phyloP scores from a whole-genome alignment of 2,113 vertebrate species.

The Merops nubicus region DNA sequence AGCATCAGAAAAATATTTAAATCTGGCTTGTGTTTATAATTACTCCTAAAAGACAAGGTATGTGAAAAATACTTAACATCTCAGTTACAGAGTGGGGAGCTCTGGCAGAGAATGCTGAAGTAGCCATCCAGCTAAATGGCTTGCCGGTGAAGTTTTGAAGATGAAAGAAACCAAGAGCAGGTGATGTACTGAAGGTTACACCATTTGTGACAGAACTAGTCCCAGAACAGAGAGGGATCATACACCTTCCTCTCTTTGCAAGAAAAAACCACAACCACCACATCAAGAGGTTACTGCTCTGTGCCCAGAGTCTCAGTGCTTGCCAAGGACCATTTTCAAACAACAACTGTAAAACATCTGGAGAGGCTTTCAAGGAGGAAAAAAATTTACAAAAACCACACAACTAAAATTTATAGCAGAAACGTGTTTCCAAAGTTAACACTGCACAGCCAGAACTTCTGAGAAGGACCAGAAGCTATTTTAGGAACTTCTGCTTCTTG shows the following conservation, averaged over 20 bases:
- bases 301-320: not conserved
- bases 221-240: conserved; percentile 10
- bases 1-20: not conserved
- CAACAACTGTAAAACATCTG: conserved; percentile 65
- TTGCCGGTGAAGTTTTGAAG: not conserved
- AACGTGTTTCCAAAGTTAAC: conserved; percentile 60
- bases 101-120: not conserved
- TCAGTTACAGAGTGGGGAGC: not conserved
- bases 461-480: conserved; percentile 39
- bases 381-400: conserved; percentile 34
- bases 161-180: conserved; percentile 5
- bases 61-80: not conserved
- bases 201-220: not conserved
- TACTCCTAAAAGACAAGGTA: not conserved
- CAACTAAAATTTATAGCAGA: conserved; percentile 56
- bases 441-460: conserved; percentile 20
- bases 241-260: not conserved
- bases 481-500: conserved; percentile 10
- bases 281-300: conserved; percentile 32
- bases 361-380: conserved; percentile 37
- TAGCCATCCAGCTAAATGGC: not conserved
- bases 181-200: conserved; percentile 36
- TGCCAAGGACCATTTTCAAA: conserved; percentile 54
- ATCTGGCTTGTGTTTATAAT: not conserved
- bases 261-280: conserved; percentile 33